Conservation (phyloP, 2,113 vertebrate species). For the Phyllostomus hastatus region DNA sequence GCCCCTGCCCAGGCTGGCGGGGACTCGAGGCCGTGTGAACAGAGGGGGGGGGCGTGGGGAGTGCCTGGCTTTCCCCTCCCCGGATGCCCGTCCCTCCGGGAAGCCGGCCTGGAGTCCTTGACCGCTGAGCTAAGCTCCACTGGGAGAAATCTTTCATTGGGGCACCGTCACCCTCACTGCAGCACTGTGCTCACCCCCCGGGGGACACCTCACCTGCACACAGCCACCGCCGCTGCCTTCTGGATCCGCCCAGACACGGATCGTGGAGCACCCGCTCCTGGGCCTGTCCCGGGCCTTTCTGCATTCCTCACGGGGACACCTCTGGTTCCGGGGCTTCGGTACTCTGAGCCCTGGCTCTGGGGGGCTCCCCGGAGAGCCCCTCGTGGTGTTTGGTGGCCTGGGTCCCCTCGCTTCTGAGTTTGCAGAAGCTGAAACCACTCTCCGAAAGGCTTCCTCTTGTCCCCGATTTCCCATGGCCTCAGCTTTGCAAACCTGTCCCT, state of each 20-base stretch:
- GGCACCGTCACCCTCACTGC: fast-evolving
- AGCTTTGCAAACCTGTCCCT: too few species aligned
- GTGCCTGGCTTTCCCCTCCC: neutral
- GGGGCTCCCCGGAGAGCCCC: fast-evolving
- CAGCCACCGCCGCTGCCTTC: fast-evolving
- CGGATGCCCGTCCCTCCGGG: neutral
- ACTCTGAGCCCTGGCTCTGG: neutral
- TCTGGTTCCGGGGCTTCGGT: neutral
- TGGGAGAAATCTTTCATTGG: neutral
- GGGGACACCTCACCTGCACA: neutral
- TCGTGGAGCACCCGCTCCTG: fast-evolving
- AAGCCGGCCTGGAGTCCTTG: neutral
- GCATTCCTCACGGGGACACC: fast-evolving
- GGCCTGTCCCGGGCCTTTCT: neutral
- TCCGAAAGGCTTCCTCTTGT: neutral
- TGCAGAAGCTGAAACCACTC: neutral
- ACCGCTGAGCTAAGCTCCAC: neutral
- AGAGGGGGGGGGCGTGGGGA: neutral
- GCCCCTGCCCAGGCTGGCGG: neutral
- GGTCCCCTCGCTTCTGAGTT: neutral
- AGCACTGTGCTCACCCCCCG: fast-evolving
- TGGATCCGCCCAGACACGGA: fast-evolving
- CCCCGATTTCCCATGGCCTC: neutral
- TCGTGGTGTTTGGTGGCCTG: fast-evolving
- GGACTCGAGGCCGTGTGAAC: fast-evolving